Base-by-base conservation (phyloP, 1,140 invertebrate species). In the Meteorus sp. region DNA sequence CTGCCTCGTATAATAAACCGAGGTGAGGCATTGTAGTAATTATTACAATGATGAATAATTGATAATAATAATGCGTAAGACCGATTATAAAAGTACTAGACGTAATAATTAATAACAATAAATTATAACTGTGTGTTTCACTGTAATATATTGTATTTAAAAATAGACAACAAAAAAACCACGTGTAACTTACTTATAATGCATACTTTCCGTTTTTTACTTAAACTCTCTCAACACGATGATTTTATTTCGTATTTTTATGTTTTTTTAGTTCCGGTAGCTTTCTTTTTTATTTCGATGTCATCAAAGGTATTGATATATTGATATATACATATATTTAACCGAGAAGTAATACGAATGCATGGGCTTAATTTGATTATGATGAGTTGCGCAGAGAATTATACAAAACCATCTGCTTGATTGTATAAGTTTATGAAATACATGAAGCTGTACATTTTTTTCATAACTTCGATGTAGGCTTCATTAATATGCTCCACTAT, bases 71-170 rank as follows among this genome's bases (percentile, higher is more conserved):
- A 57, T 68, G 62, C 66, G 51, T 76, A 75, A 75, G 68, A 67
- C 73, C 20, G 69, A 73, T 66, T 74, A 71, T 72, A 75, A 73
- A 63, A 67, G 67, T 70, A 70, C 25, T 74, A 74, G 72, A 71
- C 66, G 74, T 75, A 75, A 74, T 76, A 62, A 75, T 76, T 74
- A 75, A 74, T 74, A 76, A 76, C 76, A 74, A 73, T 76, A 76
- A 76, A 78, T 78, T 78, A 76, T 78, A 78, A 76, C 64, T 76
- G 74, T 78, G 76, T 78, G 74, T 78, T 76, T 76, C 70, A 74
- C 75, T 77, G 75, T 77, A 77, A 76, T 77, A 77, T 77, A 77
- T 76, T 76, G 73, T 78, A 76, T 71, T 72, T 76, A 72, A 64
- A 74, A 75, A 76, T 71, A 75, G 71, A 75, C 56, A 68, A 73